These are phyloP conservation scores for Chirona hameri DNA, from an alignment of 2,888 invertebrate species.

Conservation along the genomic window DNA sequence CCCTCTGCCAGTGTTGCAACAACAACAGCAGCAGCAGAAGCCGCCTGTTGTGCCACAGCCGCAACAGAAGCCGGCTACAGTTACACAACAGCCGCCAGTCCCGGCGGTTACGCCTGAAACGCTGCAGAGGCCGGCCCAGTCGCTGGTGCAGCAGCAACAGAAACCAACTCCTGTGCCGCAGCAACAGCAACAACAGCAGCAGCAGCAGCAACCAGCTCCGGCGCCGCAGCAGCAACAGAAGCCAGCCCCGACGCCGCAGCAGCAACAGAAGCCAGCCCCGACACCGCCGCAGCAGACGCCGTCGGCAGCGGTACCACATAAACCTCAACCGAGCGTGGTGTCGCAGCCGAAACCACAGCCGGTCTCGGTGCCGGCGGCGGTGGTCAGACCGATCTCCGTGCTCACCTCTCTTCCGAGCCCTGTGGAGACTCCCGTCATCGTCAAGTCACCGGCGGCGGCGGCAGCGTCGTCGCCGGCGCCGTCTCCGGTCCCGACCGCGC, in stretches of 20 bases:
- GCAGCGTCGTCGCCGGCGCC: background rate
- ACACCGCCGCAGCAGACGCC: no score
- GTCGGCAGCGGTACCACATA: no score
- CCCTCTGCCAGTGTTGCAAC: no score
- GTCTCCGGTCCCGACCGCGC: background rate
- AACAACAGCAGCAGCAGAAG: no score
- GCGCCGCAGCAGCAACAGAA: background rate
- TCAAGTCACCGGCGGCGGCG: background rate
- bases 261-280: no score
- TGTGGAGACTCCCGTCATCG: background rate
- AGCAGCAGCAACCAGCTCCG: background rate
- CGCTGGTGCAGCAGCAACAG: no score
- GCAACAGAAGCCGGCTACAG: no score
- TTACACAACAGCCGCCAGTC: no score
- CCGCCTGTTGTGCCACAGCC: no score
- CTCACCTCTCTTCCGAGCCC: background rate
- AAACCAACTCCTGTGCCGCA: background rate
- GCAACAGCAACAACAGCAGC: background rate
- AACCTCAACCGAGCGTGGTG: no score
- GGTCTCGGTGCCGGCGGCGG: background rate
- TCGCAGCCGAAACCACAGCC: background rate
- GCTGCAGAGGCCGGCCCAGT: no score
- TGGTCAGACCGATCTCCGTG: background rate
- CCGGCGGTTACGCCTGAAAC: no score
- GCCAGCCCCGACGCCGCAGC: background rate